These are phyloP conservation scores for Anodontia alba DNA, from an alignment of 2,888 invertebrate species.

Conservation along the genomic window DNA sequence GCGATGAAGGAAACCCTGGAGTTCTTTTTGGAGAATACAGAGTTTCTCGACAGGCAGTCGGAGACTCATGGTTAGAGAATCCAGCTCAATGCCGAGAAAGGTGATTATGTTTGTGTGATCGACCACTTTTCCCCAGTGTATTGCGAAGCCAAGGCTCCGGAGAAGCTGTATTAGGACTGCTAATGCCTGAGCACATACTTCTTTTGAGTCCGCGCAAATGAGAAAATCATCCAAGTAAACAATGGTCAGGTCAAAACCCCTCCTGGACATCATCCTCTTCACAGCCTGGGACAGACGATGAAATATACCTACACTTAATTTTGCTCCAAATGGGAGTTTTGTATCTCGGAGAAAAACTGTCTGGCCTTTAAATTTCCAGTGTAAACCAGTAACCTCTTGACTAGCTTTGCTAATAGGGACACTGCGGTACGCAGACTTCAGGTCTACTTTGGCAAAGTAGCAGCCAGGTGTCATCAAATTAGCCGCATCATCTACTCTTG, in stretches of 20 bases:
- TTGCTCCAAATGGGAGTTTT: constrained; percentile 28
- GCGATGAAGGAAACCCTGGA: not conserved
- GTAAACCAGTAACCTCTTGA: no score
- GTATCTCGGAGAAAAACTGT: constrained; percentile 13
- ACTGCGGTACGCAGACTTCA: constrained; percentile 28
- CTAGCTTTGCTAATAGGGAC: constrained; percentile 2
- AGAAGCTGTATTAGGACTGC: no score
- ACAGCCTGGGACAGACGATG: constrained; percentile 30
- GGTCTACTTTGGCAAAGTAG: constrained; percentile 30
- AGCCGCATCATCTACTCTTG: constrained; percentile 26
- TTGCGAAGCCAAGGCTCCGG: constrained; percentile 3
- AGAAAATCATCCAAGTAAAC: constrained; percentile 41
- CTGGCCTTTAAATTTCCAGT: constrained; percentile 20
- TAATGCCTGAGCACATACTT: constrained; percentile 12
- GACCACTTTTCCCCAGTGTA: constrained; percentile 7
- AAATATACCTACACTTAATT: constrained; percentile 32
- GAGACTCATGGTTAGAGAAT: not conserved
- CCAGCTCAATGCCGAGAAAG: not conserved
- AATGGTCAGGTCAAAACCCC: constrained; percentile 25
- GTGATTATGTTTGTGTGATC: not conserved
- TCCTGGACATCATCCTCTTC: constrained; percentile 32
- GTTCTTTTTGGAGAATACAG: not conserved
- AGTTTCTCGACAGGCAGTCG: not conserved
- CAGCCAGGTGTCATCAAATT: constrained; percentile 7
- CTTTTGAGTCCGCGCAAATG: constrained; percentile 11